Evolutionary conservation across 1,140 invertebrate species (phyloP).

Genomic region (Caenorhabditis tropicalis): DNA sequence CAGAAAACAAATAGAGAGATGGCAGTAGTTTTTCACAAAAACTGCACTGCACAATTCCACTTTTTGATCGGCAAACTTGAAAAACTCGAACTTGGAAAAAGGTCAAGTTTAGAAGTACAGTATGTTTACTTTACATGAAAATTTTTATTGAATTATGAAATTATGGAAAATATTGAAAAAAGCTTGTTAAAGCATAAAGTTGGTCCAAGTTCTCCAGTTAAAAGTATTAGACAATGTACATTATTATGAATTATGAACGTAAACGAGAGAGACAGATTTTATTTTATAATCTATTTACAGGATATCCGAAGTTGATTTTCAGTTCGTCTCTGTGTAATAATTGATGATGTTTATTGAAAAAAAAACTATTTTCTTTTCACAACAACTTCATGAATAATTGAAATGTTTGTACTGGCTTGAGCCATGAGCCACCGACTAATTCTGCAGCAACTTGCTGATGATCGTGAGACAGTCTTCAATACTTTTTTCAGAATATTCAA

Average conservation of each 20-base stretch:
- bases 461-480: not conserved
- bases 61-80: slow-evolving; percentile 19
- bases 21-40: not conserved
- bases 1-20: not conserved
- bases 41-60: not conserved
- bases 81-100: not conserved
- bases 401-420: not conserved
- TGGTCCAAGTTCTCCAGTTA: no score
- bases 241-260: no score
- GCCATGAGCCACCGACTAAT: not conserved
- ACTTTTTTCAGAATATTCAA: not conserved
- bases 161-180: no score
- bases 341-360: no score
- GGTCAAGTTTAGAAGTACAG: not conserved
- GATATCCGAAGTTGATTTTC: no score
- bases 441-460: not conserved
- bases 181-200: no score
- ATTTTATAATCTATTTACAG: no score
- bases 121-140: not conserved
- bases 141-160: no score
- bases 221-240: no score
- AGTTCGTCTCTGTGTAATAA: no score
- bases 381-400: not conserved
- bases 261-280: no score
- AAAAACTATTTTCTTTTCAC: no score